These are phyloP conservation scores for Drosophila subsilvestris DNA, from an alignment of 2,888 invertebrate genomes.

Conservation along the genomic window DNA sequence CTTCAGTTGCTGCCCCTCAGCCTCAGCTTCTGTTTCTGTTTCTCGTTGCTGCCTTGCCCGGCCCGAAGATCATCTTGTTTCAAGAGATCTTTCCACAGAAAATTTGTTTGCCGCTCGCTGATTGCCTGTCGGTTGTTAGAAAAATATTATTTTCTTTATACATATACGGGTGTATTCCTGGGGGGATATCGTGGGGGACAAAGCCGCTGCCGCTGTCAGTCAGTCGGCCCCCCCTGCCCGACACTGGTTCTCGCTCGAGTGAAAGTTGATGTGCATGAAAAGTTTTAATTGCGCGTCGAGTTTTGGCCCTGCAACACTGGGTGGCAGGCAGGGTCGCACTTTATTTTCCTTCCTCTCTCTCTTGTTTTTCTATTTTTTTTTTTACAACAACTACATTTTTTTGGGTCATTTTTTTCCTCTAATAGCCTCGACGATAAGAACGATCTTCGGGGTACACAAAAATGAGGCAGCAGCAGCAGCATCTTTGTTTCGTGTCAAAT, in stretches of 20 bases:
- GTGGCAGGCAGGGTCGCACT: constrained; percentile 55
- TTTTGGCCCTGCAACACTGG: constrained; percentile 45
- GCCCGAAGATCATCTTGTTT: constrained; percentile 59
- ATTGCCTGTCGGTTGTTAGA: constrained; percentile 78
- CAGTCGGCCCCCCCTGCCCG: constrained; percentile 45
- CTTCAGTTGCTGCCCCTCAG: constrained; percentile 19
- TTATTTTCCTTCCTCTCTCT: neutral
- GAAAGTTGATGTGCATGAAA: constrained; percentile 79
- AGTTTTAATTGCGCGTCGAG: constrained; percentile 78
- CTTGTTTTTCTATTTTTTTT: neutral
- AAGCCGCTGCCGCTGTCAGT: constrained; percentile 69
- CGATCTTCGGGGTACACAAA: constrained; percentile 45
- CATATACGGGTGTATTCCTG: constrained; percentile 30
- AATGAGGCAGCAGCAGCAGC: constrained; percentile 50
- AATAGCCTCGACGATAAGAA: constrained; percentile 64
- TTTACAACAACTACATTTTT: constrained; percentile 47
- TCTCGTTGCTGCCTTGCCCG: constrained; percentile 41
- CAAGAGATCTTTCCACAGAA: constrained; percentile 71
- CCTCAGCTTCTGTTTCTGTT: constrained; percentile 28
- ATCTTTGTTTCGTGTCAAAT: constrained; percentile 54
- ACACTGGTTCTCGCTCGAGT: constrained; percentile 63
- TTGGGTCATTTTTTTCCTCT: constrained; percentile 64
- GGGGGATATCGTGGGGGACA: constrained; percentile 12
- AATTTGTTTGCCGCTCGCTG: constrained; percentile 57
- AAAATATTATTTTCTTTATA: constrained; percentile 76